Evolutionary conservation across 2,888 invertebrate genomes (phyloP), one percentile per base, ranked within the genome.

Genomic region (Lasioglossum pauxillum): DNA sequence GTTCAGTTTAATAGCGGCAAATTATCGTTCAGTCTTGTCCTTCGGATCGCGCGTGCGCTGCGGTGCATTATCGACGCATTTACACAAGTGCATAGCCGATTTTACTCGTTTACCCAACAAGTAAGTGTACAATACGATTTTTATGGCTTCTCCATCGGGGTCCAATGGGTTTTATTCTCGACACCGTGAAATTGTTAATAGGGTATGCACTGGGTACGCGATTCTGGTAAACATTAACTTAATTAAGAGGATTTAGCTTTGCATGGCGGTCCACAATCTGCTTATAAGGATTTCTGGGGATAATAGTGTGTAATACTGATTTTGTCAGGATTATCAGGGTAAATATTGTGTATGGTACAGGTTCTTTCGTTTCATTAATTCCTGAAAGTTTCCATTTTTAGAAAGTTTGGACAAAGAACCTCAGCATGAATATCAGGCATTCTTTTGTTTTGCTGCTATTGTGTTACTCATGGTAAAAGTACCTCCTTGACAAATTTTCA

Each of bases 1-100:
- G 69, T 41, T n/a, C 38, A 2, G 38, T 71, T 71, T 71, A 38
- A 71, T 71, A 41, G 69, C 69, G n/a, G 69, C 69, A 38, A 71
- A 71, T 38, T 71, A 71, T 71, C 69, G 69, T 38, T 41, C 41
- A 14, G n/a, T 71, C 69, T 38, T 71, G 69, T 71, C 69, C 69
- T 71, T 71, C 38, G 38, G 12, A 69, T 38, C 69, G 38, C 38
- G 38, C 23, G 69, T 64, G 64, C 64, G 16, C 69, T 5, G 35
- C 19, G 38, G 7, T 1, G 38, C 69, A 71, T 71, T 71, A 71
- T 41, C n/a, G 38, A 38, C 38, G 69, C 23, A 41, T 41, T 71
- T 71, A 41, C 69, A 71, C 69, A 71, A 71, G n/a, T 71, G n/a
- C 41, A 23, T 5, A n/a, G 41, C 12, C 38, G 41, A 41, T n/a